Conservation (phyloP, 2,113 vertebrate species). For the Potamarius usumacintae region DNA sequence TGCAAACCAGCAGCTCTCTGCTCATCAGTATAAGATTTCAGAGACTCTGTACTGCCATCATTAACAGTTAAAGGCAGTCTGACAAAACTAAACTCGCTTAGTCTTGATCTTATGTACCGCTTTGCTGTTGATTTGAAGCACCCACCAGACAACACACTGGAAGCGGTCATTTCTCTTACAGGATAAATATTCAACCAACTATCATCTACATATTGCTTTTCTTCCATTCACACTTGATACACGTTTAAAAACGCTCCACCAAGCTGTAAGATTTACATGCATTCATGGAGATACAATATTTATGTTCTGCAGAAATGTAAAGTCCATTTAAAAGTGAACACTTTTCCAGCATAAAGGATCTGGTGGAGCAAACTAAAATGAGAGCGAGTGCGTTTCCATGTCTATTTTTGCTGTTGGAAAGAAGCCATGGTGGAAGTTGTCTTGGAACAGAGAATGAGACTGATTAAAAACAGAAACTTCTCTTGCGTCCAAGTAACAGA, state of each 20-base stretch:
- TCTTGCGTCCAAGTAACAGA: not conserved
- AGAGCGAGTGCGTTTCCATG: not conserved
- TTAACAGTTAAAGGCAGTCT: not conserved
- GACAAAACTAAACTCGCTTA: not conserved
- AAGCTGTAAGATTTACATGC: not conserved
- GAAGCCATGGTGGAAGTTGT: conserved; percentile 12
- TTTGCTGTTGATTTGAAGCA: not conserved
- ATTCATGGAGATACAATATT: not conserved
- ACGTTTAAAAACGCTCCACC: not conserved
- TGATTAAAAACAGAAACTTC: conserved; percentile 3
- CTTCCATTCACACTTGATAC: not conserved
- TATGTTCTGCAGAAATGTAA: not conserved
- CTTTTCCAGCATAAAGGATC: not conserved
- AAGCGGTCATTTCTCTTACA: not conserved
- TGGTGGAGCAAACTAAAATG: not conserved
- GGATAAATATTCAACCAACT: not conserved
- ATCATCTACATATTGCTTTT: not conserved
- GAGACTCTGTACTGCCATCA: not conserved
- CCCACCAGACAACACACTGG: not conserved
- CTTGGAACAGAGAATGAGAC: conserved; percentile 33
- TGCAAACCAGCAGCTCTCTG: not conserved
- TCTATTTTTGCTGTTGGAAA: conserved; percentile 22
- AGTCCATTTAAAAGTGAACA: not conserved
- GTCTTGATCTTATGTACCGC: not conserved
- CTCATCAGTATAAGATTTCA: not conserved